Evolutionary conservation across 1,140 invertebrate genomes (phyloP).

Genomic region (Batillaria attramentaria): DNA sequence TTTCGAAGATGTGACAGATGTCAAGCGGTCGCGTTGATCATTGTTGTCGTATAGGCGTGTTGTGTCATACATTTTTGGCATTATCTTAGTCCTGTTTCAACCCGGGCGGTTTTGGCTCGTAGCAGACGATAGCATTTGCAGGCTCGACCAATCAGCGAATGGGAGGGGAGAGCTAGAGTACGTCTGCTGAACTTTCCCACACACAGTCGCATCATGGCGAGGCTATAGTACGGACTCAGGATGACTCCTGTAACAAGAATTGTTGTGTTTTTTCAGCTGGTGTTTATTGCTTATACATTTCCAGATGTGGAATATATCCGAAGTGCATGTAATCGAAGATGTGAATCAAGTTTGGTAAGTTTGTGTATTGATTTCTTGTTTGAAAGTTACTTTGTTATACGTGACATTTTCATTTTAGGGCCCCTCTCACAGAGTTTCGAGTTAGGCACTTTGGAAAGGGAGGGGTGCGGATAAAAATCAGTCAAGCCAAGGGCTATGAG

Average conservation of each 20-base stretch:
- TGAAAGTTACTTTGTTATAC: too few relatives aligned
- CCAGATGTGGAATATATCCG: constrained; percentile 28
- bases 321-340: constrained; percentile 32
- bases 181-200: constrained; percentile 28
- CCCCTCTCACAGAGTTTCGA: too few relatives aligned
- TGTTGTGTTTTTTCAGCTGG: constrained; percentile 21
- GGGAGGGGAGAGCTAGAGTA: constrained; percentile 3
- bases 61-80: too few relatives aligned
- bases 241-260: constrained; percentile 24
- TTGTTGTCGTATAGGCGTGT: not conserved
- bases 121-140: constrained; percentile 29
- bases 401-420: too few relatives aligned
- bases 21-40: not conserved
- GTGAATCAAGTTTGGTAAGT: constrained; percentile 40
- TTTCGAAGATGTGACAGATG: constrained; percentile 1
- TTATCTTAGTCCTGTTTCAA: too few relatives aligned
- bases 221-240: constrained; percentile 28
- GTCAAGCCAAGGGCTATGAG: too few relatives aligned
- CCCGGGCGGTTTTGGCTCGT: not conserved
- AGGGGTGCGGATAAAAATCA: too few relatives aligned
- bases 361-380: too few relatives aligned
- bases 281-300: constrained; percentile 27
- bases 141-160: constrained; percentile 32
- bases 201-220: constrained; percentile 42
- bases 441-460: too few relatives aligned